Evolutionary conservation across 1,140 invertebrate genomes (phyloP).

Genomic region (Lasaia peninsularis): DNA sequence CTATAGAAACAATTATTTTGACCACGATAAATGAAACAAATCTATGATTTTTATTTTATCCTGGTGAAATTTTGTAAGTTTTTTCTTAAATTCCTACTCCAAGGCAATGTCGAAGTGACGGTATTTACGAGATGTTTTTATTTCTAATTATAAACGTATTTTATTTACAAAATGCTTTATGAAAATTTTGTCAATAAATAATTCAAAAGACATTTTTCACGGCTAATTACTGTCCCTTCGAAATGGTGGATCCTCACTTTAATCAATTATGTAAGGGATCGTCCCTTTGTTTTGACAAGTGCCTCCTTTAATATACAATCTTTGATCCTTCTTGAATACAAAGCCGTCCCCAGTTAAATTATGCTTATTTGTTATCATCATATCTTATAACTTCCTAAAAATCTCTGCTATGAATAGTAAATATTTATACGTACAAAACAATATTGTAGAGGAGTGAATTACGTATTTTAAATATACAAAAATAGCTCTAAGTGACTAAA

Average conservation of each 20-base stretch:
- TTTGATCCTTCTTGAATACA: constrained; percentile 7
- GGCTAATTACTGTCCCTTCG: neutral
- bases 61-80: no score
- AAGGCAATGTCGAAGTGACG: neutral
- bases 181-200: neutral
- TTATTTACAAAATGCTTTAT: neutral
- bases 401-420: no score
- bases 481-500: no score
- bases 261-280: constrained; percentile 6
- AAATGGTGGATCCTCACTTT: neutral
- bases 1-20: no score
- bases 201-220: neutral
- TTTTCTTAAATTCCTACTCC: neutral
- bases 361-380: neutral
- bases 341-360: neutral
- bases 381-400: neutral
- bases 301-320: neutral
- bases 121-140: no score
- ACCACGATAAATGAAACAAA: no score
- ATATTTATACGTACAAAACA: no score
- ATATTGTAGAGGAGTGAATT: no score
- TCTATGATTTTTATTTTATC: no score
- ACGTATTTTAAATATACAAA: no score
- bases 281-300: constrained; percentile 8
- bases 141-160: neutral